phyloP scores from a whole-genome alignment of 2,113 vertebrate genomes.

The Lichenostomus cassidix region DNA sequence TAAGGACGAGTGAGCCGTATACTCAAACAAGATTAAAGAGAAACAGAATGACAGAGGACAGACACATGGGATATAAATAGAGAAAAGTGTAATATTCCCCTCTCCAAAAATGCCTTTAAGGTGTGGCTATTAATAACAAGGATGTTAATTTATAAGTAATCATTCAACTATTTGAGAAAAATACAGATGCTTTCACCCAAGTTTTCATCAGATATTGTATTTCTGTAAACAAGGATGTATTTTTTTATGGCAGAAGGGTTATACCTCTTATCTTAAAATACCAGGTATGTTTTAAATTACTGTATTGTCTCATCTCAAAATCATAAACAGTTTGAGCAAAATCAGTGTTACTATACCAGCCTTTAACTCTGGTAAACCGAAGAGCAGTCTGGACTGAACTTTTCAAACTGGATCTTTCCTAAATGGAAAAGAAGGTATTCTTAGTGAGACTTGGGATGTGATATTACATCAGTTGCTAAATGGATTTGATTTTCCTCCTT shows the following conservation, averaged over 20 bases:
- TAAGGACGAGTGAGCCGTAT: slow-evolving; percentile 91
- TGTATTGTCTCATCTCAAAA: not conserved
- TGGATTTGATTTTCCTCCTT: not conserved
- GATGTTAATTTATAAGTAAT: slow-evolving; percentile 70
- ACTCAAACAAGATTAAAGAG: slow-evolving; percentile 97
- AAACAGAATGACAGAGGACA: slow-evolving; percentile 80
- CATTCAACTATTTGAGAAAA: slow-evolving; percentile 60
- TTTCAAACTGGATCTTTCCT: not conserved
- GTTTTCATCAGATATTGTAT: slow-evolving; percentile 7
- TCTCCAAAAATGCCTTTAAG: slow-evolving; percentile 65
- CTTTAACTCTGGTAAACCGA: not conserved
- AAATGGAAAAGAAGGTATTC: not conserved
- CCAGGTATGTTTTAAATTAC: not conserved
- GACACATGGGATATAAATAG: slow-evolving; percentile 74
- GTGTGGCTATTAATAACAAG: slow-evolving; percentile 72
- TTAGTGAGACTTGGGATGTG: not conserved
- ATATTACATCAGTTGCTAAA: not conserved
- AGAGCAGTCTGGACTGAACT: not conserved
- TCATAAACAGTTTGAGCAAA: not conserved
- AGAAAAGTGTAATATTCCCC: slow-evolving; percentile 60
- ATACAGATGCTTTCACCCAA: slow-evolving; percentile 6
- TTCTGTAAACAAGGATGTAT: not conserved
- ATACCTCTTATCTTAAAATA: not conserved
- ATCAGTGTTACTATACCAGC: not conserved
- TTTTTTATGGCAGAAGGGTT: slow-evolving; percentile 33